These are phyloP conservation scores for Erebia epiphron DNA, from an alignment of 2,888 invertebrate species.

Conservation along the genomic window DNA sequence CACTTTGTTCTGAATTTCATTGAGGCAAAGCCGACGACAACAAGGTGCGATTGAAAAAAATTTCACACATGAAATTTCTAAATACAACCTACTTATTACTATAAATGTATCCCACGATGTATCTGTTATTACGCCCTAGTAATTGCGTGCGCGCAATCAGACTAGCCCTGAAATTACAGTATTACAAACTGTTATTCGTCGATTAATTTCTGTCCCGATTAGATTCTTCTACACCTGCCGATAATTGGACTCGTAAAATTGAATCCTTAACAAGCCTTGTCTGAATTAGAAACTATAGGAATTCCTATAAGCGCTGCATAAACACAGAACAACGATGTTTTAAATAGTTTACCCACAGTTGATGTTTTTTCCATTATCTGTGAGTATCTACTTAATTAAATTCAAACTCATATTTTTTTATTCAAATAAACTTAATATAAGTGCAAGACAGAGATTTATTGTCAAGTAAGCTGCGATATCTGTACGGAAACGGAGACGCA, in stretches of 20 bases:
- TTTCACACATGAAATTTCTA: conserved; percentile 11
- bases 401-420: too few relatives aligned
- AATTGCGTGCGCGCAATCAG: conserved; percentile 43
- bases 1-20: not conserved
- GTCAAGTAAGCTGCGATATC: too few relatives aligned
- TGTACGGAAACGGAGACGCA: too few relatives aligned
- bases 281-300: conserved; percentile 15
- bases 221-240: conserved; percentile 41
- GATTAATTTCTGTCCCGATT: conserved; percentile 42
- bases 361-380: too few relatives aligned
- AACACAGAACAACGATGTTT: too few relatives aligned
- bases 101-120: conserved; percentile 18
- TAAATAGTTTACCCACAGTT: too few relatives aligned
- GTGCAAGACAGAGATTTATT: too few relatives aligned
- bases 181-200: conserved; percentile 45
- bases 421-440: too few relatives aligned
- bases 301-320: too few relatives aligned
- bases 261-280: conserved; percentile 34
- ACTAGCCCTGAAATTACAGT: conserved; percentile 43
- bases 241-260: conserved; percentile 38
- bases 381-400: too few relatives aligned
- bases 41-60: not conserved
- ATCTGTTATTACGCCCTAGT: conserved; percentile 33
- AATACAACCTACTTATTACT: conserved; percentile 2
- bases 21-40: not conserved